Conservation (phyloP, 2,888 invertebrate species). For the Anoplius nigerrimus region DNA sequence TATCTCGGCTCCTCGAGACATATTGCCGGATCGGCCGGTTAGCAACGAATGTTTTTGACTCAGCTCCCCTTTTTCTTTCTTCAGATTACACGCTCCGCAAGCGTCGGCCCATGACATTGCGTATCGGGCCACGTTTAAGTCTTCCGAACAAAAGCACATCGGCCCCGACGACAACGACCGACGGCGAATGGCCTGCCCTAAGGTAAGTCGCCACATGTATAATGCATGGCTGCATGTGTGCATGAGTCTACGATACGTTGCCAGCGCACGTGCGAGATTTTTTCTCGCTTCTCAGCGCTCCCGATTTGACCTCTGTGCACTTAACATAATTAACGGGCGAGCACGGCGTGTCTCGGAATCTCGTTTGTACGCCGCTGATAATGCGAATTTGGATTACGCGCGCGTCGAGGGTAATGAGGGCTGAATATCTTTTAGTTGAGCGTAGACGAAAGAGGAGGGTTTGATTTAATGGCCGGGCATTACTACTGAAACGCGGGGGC, state of each 20-base stretch:
- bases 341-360: too few relatives aligned
- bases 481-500: too few relatives aligned
- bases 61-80: constrained; percentile 38
- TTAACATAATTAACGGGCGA: too few relatives aligned
- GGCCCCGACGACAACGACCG: constrained; percentile 73
- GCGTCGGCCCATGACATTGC: constrained; percentile 76
- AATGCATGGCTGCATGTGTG: not conserved
- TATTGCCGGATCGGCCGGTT: not conserved
- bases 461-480: too few relatives aligned
- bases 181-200: constrained; percentile 75
- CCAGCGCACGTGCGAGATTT: too few relatives aligned
- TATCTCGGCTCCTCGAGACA: not conserved
- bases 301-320: too few relatives aligned
- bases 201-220: constrained; percentile 65
- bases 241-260: not conserved
- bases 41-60: not conserved
- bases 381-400: too few relatives aligned
- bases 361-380: too few relatives aligned
- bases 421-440: too few relatives aligned
- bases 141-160: constrained; percentile 76
- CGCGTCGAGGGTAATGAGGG: too few relatives aligned
- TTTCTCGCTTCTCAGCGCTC: too few relatives aligned
- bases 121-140: constrained; percentile 76
- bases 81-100: constrained; percentile 76
- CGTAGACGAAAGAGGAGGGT: too few relatives aligned